These are phyloP conservation scores for Ispidina lecontei DNA, from an alignment of 2,797 vertebrate species.

Conservation along the genomic window DNA sequence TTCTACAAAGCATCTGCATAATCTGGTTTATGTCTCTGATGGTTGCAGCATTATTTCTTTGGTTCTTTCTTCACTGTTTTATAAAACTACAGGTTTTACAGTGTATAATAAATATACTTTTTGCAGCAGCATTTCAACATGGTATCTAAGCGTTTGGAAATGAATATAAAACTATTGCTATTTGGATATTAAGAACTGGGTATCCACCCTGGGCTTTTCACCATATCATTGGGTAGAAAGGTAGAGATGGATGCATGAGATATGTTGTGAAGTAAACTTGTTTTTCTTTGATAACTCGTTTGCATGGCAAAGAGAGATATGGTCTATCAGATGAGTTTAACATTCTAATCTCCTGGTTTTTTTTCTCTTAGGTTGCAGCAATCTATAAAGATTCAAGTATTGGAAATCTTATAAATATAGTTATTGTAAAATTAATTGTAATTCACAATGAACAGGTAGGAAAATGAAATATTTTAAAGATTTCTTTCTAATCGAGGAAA, in stretches of 20 bases:
- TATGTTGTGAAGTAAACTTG: background rate
- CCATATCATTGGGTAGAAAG: background rate
- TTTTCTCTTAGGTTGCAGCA: conserved; percentile 90
- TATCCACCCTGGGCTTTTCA: background rate
- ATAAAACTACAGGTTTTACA: background rate
- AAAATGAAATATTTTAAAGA: background rate
- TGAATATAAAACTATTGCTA: background rate
- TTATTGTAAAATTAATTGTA: conserved; percentile 93
- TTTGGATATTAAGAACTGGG: background rate
- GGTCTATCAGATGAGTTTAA: background rate
- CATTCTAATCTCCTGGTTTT: background rate
- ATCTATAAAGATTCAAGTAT: conserved; percentile 96
- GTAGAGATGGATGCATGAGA: background rate
- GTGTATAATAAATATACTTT: background rate
- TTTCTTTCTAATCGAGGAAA: background rate
- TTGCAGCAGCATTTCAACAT: background rate
- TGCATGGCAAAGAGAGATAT: background rate
- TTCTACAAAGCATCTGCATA: background rate
- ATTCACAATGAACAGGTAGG: conserved; percentile 95
- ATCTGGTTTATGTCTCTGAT: background rate
- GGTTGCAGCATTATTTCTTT: background rate
- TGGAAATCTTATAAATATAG: conserved; percentile 96
- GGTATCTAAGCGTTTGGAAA: background rate
- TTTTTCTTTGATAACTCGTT: background rate
- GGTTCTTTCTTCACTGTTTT: background rate